A percentile compares a stretch with the other conserved stretches of the same genome.
These are phyloP conservation scores for Caenorhabditis auriculariae DNA, from an alignment of 2,888 invertebrate species.

Conservation along the genomic window DNA sequence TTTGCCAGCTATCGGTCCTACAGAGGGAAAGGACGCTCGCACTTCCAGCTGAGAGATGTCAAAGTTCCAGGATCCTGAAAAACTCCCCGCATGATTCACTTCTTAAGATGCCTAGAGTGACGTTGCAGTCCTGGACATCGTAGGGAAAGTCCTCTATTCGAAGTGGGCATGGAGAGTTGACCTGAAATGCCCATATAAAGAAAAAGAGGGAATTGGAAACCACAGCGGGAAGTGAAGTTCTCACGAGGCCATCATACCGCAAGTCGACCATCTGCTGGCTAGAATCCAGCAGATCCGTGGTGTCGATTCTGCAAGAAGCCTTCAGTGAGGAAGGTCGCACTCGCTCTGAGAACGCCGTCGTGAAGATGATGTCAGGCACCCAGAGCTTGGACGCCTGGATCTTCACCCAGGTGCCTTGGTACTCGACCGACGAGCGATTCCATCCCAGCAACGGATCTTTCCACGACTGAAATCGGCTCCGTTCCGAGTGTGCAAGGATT, in stretches of 20 bases:
- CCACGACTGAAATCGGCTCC: constrained; percentile 49
- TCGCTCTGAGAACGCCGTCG: too few species aligned
- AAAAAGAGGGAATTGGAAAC: constrained; percentile 6
- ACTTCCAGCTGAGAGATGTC: constrained; percentile 22
- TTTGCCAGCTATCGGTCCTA: constrained; percentile 12
- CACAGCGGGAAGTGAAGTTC: constrained; percentile 29
- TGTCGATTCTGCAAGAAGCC: constrained; percentile 28
- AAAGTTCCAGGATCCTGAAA: constrained; percentile 38
- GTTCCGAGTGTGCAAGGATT: too few species aligned
- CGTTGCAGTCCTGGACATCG: constrained; percentile 35
- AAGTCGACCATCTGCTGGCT: constrained; percentile 30
- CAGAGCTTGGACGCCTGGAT: constrained; percentile 26
- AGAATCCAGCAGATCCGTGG: constrained; percentile 16
- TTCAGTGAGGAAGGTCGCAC: too few species aligned
- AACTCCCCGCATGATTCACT: too few species aligned
- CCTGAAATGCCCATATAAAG: constrained; percentile 5
- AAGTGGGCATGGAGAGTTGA: constrained; percentile 30
- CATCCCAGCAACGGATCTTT: constrained; percentile 46
- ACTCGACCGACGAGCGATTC: constrained; percentile 26
- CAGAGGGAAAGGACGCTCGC: constrained; percentile 4
- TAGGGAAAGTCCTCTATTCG: constrained; percentile 39
- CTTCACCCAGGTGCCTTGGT: constrained; percentile 31
- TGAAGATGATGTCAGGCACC: constrained; percentile 42
- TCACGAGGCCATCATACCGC: constrained; percentile 29
- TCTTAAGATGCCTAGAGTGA: constrained; percentile 16